These are phyloP conservation scores for Drosophila fungiperda DNA, from an alignment of 2,888 invertebrate species.

Conservation along the genomic window DNA sequence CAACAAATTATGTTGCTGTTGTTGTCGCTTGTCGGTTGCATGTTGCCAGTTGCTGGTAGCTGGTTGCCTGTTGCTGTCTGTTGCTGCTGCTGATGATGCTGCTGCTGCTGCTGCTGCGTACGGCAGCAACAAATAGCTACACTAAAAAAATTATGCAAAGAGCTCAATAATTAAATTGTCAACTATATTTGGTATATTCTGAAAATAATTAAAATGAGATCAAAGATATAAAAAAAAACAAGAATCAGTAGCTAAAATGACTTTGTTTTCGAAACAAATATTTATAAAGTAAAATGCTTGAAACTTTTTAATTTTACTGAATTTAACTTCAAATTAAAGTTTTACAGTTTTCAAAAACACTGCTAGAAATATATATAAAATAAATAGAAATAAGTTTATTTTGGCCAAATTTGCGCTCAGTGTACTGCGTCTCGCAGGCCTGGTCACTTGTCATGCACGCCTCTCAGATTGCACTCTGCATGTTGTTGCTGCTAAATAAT, in stretches of 20 bases:
- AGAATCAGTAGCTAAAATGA: no score
- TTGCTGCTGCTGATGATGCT: conserved; percentile 2
- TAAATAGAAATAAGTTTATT: neutral
- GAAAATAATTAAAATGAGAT: neutral
- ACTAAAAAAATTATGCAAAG: neutral
- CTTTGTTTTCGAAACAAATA: neutral
- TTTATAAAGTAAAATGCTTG: neutral
- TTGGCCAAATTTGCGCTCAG: neutral
- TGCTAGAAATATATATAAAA: no score
- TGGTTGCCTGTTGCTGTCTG: conserved; percentile 20
- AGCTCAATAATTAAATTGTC: neutral
- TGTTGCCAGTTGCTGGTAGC: conserved; percentile 18
- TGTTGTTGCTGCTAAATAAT: conserved; percentile 70
- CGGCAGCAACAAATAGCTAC: conserved; percentile 25
- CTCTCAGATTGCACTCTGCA: conserved; percentile 48
- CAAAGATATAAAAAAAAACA: no score
- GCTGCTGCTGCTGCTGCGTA: conserved; percentile 29
- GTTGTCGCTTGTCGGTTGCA: conserved; percentile 38
- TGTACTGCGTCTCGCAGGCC: neutral
- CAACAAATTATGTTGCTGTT: conserved; percentile 77
- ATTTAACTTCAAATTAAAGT: neutral
- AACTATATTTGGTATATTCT: neutral
- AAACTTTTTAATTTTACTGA: no score
- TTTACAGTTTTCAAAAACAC: no score
- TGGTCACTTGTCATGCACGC: conserved; percentile 43